These are phyloP conservation scores for Macroramphosus scolopax DNA, from an alignment of 2,797 vertebrate species.

Conservation along the genomic window DNA sequence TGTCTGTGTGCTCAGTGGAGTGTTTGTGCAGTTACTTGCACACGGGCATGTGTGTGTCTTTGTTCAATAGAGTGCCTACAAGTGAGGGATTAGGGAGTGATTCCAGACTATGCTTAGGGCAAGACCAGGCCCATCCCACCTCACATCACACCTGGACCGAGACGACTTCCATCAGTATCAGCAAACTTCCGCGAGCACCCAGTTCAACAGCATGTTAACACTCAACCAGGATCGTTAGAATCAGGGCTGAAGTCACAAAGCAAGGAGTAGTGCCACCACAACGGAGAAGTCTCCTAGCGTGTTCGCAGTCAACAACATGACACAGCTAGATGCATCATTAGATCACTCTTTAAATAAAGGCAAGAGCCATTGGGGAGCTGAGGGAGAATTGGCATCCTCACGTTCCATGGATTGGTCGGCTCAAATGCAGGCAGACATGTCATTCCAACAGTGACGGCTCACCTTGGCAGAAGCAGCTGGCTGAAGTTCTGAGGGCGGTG, in stretches of 20 bases:
- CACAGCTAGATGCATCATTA: slow-evolving; percentile 50
- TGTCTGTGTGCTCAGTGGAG: slow-evolving; percentile 18
- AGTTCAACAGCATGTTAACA: slow-evolving; percentile 27
- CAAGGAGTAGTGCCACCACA: slow-evolving; percentile 30
- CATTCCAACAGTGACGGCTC: slow-evolving; percentile 49
- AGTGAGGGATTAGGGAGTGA: slow-evolving; percentile 72
- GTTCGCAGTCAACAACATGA: slow-evolving; percentile 62
- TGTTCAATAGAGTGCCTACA: slow-evolving; percentile 68
- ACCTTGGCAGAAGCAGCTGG: slow-evolving; percentile 66
- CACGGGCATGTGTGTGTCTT: slow-evolving; percentile 23
- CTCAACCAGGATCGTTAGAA: slow-evolving; percentile 26
- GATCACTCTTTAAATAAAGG: slow-evolving; percentile 65
- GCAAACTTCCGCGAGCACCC: slow-evolving; percentile 47
- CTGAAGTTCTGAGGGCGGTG: slow-evolving; percentile 9
- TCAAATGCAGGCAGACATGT: slow-evolving; percentile 51
- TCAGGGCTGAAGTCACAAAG: slow-evolving; percentile 17
- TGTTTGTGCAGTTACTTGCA: slow-evolving; percentile 27
- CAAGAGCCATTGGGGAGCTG: slow-evolving; percentile 22
- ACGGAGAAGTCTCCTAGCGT: slow-evolving; percentile 28
- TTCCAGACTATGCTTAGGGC: slow-evolving; percentile 71
- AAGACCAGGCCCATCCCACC: slow-evolving; percentile 75
- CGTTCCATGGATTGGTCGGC: slow-evolving; percentile 31
- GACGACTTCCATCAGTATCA: slow-evolving; percentile 53
- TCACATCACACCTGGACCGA: slow-evolving; percentile 68
- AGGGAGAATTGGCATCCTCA: slow-evolving; percentile 45